Conservation (phyloP, 2,888 invertebrate species). For the Smittia sp. region DNA sequence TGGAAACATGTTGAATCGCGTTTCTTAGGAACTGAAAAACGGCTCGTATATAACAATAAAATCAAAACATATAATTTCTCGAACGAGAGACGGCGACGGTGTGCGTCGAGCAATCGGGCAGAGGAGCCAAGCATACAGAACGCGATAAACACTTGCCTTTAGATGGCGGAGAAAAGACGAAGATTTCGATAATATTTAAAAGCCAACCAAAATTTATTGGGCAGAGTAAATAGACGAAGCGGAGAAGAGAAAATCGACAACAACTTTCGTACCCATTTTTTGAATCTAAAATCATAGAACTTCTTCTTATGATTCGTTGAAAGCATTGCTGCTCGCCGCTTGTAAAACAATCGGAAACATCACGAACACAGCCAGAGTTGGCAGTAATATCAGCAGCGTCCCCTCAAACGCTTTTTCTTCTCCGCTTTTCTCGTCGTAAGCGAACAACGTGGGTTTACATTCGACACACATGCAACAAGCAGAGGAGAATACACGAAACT, state of each 20-base stretch:
- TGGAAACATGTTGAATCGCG: slow-evolving; percentile 39
- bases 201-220: slow-evolving; percentile 2
- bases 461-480: slow-evolving; percentile 25
- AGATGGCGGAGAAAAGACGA: background rate
- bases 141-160: background rate
- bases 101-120: background rate
- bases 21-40: slow-evolving; percentile 14
- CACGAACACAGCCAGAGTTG: background rate
- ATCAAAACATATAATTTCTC: slow-evolving; percentile 27
- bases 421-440: slow-evolving; percentile 12
- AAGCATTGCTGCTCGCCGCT: background rate
- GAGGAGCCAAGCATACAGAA: background rate
- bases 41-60: background rate
- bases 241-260: background rate
- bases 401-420: background rate
- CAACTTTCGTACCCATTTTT: background rate
- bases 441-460: slow-evolving; percentile 27
- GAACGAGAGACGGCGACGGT: background rate
- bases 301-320: background rate
- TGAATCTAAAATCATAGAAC: background rate
- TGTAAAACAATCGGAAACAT: background rate
- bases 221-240: background rate
- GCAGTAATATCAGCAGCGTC: background rate
- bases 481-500: background rate
- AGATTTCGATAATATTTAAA: background rate